These are phyloP conservation scores for Cheilosia vulpina DNA, from an alignment of 2,888 invertebrate genomes.

Conservation along the genomic window DNA sequence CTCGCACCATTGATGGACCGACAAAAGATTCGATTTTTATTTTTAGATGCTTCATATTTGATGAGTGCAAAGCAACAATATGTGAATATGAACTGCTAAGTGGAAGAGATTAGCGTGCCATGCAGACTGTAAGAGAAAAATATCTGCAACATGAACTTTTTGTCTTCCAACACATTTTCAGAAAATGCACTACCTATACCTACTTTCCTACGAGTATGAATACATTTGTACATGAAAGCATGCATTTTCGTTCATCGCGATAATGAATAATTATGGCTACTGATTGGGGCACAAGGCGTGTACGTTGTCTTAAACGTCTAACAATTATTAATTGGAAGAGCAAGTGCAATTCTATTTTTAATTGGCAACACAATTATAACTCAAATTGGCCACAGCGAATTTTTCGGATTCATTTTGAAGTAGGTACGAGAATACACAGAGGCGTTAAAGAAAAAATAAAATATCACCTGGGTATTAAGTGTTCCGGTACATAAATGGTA, in stretches of 20 bases:
- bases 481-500: slow-evolving; percentile 70
- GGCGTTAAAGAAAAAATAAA: slow-evolving; percentile 20
- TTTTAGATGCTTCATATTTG: slow-evolving; percentile 29
- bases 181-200: neutral
- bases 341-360: slow-evolving; percentile 70
- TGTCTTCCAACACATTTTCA: neutral
- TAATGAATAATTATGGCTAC: slow-evolving; percentile 53
- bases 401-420: neutral
- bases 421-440: neutral
- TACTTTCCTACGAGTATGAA: neutral
- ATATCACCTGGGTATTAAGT: slow-evolving; percentile 72
- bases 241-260: neutral
- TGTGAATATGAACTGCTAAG: slow-evolving; percentile 26
- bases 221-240: neutral
- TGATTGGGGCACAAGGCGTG: slow-evolving; percentile 32
- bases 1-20: slow-evolving; percentile 48
- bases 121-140: slow-evolving; percentile 19
- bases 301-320: slow-evolving; percentile 63
- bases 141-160: neutral
- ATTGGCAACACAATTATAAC: slow-evolving; percentile 41
- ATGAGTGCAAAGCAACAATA: slow-evolving; percentile 15
- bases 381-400: slow-evolving; percentile 53
- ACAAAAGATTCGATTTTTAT: slow-evolving; percentile 14
- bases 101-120: slow-evolving; percentile 30
- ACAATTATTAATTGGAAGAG: slow-evolving; percentile 70